These are phyloP conservation scores for Lindbergichthys nudifrons DNA, from an alignment of 2,797 vertebrate genomes.

Conservation along the genomic window DNA sequence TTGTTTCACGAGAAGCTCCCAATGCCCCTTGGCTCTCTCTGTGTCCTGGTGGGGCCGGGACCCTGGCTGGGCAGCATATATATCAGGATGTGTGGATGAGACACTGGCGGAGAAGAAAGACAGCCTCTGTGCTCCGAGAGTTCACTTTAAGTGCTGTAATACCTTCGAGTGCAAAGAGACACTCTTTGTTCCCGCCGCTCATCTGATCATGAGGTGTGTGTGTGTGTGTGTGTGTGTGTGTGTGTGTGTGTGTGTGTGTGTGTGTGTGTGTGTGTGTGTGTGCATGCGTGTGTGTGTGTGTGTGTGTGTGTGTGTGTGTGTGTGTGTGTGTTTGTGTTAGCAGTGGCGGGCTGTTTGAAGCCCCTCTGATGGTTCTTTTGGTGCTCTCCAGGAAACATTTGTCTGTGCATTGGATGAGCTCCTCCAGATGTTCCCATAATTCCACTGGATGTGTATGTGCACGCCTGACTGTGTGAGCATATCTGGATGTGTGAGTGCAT, in stretches of 20 bases:
- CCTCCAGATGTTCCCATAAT: conserved; percentile 81
- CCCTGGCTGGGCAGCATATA: conserved; percentile 32
- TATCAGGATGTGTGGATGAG: conserved; percentile 57
- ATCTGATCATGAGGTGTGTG: conserved; percentile 66
- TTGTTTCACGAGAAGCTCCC: conserved; percentile 65
- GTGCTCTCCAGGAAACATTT: conserved; percentile 80
- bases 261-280: conserved; percentile 43
- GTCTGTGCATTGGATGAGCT: conserved; percentile 79
- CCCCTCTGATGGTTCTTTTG: conserved; percentile 72
- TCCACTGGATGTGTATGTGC: conserved; percentile 57
- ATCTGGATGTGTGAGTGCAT: conserved; percentile 28
- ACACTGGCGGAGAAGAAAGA: conserved; percentile 65
- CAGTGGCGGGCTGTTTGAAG: conserved; percentile 75
- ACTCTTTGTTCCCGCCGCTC: conserved; percentile 71
- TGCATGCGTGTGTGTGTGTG: conserved; percentile 51
- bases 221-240: conserved; percentile 60
- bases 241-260: conserved; percentile 67
- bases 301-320: conserved; percentile 24
- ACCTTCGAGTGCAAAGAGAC: conserved; percentile 63
- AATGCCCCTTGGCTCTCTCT: conserved; percentile 43
- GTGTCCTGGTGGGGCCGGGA: conserved; percentile 55
- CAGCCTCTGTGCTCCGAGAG: conserved; percentile 64
- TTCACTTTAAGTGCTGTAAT: conserved; percentile 74
- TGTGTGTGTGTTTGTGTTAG: conserved; percentile 67
- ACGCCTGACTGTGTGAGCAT: conserved; percentile 14